Evolutionary conservation across 2,888 invertebrate species (phyloP), one percentile per base, ranked within the genome.

Genomic region (Rhamphomyia laevipes): DNA sequence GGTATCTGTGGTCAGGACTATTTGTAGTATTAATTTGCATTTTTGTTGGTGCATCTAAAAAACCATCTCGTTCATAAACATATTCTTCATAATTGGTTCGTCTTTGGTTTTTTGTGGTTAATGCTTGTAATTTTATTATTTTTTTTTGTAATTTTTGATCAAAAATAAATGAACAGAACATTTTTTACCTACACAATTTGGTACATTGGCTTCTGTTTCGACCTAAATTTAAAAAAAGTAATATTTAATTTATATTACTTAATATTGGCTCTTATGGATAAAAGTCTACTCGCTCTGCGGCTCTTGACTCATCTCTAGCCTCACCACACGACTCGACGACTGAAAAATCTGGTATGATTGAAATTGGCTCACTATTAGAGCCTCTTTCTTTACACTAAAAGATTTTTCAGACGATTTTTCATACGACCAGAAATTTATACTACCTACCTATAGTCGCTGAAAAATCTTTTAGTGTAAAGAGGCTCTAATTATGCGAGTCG

Each of bases 1-100:
- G 90, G 66, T 92, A 92, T 67, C 66, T 86, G 1, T 95, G 93
- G 89, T 89, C 93, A 0, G 95, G 94, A 2, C 65, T 86, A 58
- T 73, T 96, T 47, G 91, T 96, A 1, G 76, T 93, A 21, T 21
- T 9, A 27, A n/a, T 21, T 15, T 21, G 35, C n/a, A 35, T n/a
- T 23, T 15, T 21, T 10, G 13, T 13, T 18, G 18, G 10, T 3
- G 21, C 6, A 13, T 42, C 42, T 42, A 23, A n/a, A 18, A 42
- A 13, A 15, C n/a, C 23, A 23, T 42, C 21, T 13, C 12, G 18
- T 10, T 30, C 17, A 13, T n/a, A 30, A 7, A 41, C 41, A 18
- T 41, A 30, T 16, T 38, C 43, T 12, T 38, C 43, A n/a, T 27
- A 35, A 10, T 21, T 16, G 31, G 27, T 31, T 40, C 41, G 9